Conservation (phyloP, 2,113 vertebrate species). For the Mus pahari region DNA sequence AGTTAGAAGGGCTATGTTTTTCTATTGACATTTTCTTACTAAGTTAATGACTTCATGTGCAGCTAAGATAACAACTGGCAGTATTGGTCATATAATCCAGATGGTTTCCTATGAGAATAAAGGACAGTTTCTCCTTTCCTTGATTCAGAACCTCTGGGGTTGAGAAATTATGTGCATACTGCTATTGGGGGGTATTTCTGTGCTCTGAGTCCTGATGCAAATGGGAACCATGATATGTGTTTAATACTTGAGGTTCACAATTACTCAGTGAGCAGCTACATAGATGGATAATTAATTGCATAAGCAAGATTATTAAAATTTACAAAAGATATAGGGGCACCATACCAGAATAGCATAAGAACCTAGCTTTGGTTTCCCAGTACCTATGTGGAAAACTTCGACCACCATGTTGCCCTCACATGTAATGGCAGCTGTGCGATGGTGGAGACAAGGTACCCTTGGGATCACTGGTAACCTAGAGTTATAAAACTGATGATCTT, state of each 20-base stretch:
- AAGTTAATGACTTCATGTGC: constrained; percentile 67
- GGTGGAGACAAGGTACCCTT: not conserved
- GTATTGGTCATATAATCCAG: constrained; percentile 53
- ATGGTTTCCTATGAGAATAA: constrained; percentile 36
- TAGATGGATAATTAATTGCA: not conserved
- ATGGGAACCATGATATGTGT: not conserved
- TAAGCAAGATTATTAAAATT: not conserved
- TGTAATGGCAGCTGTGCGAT: not conserved
- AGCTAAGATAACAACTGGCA: constrained; percentile 65
- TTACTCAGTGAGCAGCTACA: not conserved
- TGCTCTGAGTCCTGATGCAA: not conserved
- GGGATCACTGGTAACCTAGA: not conserved
- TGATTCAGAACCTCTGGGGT: not conserved
- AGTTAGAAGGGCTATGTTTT: constrained; percentile 70
- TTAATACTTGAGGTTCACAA: constrained; percentile 27
- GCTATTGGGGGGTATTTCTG: not conserved
- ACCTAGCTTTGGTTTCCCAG: too few species aligned
- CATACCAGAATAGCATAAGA: not conserved
- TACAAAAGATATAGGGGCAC: too few species aligned
- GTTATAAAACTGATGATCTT: not conserved
- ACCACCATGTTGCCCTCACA: too few species aligned
- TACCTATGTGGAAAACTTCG: not conserved
- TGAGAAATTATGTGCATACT: constrained; percentile 12
- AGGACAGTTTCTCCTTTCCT: constrained; percentile 44
- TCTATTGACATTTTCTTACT: constrained; percentile 71